phyloP scores from a whole-genome alignment of 2,113 vertebrate species.

The Tamias sibiricus region DNA sequence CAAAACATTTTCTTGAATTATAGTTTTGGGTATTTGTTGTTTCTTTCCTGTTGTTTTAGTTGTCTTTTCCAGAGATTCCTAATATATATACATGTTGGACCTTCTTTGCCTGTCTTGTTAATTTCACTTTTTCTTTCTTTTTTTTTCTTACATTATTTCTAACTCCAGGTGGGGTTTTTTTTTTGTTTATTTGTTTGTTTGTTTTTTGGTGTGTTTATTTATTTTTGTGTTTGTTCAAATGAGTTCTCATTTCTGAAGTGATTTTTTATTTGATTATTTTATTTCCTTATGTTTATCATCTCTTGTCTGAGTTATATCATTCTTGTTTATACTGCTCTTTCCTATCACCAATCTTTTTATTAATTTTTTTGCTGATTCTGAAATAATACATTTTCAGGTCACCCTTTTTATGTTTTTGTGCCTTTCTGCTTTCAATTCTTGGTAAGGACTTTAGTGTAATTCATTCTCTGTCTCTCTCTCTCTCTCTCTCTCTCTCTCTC shows the following conservation, averaged over 20 bases:
- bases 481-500: not conserved
- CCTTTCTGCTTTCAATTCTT: not conserved
- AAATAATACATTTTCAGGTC: not conserved
- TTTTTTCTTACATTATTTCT: not conserved
- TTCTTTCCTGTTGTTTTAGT: not conserved
- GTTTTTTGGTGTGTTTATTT: not conserved
- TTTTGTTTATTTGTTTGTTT: not conserved
- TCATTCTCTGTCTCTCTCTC: not conserved
- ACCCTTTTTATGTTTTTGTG: not conserved
- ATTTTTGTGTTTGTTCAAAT: not conserved
- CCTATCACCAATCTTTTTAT: not conserved
- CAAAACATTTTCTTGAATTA: not conserved
- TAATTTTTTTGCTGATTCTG: conserved; percentile 16
- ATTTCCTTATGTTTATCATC: not conserved
- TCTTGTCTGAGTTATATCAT: not conserved
- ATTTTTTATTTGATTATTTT: not conserved
- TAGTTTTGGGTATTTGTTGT: not conserved
- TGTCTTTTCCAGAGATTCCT: not conserved
- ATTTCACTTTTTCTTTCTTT: not conserved
- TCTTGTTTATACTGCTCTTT: not conserved
- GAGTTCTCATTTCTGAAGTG: not conserved
- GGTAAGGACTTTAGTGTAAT: not conserved
- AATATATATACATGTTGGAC: not conserved
- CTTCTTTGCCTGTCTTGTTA: not conserved
- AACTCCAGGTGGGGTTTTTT: not conserved